phyloP scores from a whole-genome alignment of 1,140 invertebrate genomes.

The Laupala kohalensis region DNA sequence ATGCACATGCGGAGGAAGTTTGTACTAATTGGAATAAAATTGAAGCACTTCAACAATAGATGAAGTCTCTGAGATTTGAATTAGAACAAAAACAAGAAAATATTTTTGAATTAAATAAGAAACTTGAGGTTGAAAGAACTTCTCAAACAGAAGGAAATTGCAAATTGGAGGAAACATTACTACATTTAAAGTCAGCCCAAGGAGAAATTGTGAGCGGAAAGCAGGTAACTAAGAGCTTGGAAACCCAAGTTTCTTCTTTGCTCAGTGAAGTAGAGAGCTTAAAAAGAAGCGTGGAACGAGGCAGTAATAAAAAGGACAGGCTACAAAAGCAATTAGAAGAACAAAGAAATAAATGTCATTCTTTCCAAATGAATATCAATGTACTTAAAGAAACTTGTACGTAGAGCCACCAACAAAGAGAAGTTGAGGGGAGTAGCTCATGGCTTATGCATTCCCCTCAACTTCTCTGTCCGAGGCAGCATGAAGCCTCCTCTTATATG shows the following conservation, averaged over 20 bases:
- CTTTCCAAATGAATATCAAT: conserved; percentile 40
- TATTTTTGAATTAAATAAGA: neutral
- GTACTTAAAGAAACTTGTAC: conserved; percentile 63
- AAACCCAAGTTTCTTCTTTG: neutral
- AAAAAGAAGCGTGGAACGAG: neutral
- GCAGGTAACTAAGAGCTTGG: conserved; percentile 24
- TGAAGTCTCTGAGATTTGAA: conserved; percentile 33
- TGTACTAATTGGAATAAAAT: conserved; percentile 30
- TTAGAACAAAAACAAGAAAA: conserved; percentile 20
- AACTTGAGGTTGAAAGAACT: neutral
- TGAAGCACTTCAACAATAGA: conserved; percentile 33
- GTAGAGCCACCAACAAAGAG: too few relatives aligned
- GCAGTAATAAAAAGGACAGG: neutral
- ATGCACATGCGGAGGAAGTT: conserved; percentile 26
- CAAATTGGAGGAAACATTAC: conserved; percentile 29
- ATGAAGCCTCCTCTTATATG: too few relatives aligned
- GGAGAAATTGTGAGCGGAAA: conserved; percentile 32
- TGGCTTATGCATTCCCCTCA: too few relatives aligned
- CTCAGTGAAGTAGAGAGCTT: neutral
- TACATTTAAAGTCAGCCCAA: conserved; percentile 28
- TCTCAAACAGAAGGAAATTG: conserved; percentile 19
- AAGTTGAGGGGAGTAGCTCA: too few relatives aligned
- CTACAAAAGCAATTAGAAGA: neutral
- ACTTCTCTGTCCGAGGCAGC: too few relatives aligned
- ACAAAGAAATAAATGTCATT: neutral